Evolutionary conservation across 1,140 invertebrate genomes (phyloP).

Genomic region (Drosophila lacteicornis): DNA sequence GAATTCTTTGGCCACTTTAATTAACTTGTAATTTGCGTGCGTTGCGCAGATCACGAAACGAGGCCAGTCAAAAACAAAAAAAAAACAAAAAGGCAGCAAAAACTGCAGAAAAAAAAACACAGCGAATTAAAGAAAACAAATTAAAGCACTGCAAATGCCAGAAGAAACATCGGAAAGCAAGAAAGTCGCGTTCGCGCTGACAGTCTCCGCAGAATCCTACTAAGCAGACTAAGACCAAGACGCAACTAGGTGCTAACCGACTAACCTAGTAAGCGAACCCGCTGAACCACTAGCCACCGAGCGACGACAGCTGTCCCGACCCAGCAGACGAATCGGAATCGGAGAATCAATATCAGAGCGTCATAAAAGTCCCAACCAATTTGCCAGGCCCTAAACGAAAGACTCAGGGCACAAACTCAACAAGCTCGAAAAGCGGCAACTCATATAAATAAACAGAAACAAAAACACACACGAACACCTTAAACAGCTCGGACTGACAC

Average conservation of each 20-base stretch:
- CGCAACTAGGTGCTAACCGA: constrained; percentile 76
- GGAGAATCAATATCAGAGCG: constrained; percentile 43
- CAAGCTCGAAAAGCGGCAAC: constrained; percentile 16
- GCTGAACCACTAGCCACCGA: constrained; percentile 68
- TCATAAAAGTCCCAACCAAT: constrained; percentile 34
- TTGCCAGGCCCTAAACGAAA: constrained; percentile 76
- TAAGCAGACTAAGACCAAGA: constrained; percentile 33
- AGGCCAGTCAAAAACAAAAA: constrained; percentile 41
- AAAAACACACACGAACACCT: constrained; percentile 44
- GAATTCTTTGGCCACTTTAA: constrained; percentile 69
- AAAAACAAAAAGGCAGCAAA: constrained; percentile 15
- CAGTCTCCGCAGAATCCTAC: constrained; percentile 57
- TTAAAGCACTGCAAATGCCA: constrained; percentile 61
- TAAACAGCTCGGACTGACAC: constrained; percentile 68
- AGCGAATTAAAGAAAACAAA: constrained; percentile 52
- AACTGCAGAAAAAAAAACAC: constrained; percentile 25
- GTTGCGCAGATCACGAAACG: constrained; percentile 59
- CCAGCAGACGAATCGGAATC: constrained; percentile 14
- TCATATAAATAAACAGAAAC: constrained; percentile 27
- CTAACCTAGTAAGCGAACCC: constrained; percentile 81
- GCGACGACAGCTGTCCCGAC: constrained; percentile 20
- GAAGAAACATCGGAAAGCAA: constrained; percentile 53
- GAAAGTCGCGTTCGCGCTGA: constrained; percentile 62
- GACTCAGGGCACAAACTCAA: constrained; percentile 72
- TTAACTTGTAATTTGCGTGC: constrained; percentile 79